Percentiles rank a stretch among this genome's conserved stretches.
phyloP scores from a whole-genome alignment of 1,140 invertebrate species.

The Rhysida immarginata region DNA sequence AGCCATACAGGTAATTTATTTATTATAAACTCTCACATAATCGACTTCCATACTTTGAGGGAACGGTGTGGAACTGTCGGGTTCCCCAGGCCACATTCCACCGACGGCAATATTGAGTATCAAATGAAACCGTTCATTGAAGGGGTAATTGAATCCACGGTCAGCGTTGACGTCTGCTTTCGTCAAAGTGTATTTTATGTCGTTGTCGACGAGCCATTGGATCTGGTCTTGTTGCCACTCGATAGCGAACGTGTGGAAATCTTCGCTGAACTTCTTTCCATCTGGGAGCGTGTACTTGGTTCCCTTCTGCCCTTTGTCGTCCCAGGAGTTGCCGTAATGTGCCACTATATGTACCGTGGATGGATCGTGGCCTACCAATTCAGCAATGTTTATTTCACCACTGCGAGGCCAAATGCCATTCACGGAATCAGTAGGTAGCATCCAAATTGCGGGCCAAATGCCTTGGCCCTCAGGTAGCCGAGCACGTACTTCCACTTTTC shows the following conservation, averaged over 20 bases:
- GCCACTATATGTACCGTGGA: background rate
- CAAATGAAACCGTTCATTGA: background rate
- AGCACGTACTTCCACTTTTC: conserved; percentile 9
- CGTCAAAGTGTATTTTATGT: background rate
- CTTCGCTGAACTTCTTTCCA: conserved; percentile 13
- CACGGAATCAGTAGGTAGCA: conserved; percentile 1
- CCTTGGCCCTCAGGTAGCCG: conserved; percentile 11
- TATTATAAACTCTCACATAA: conserved; percentile 13
- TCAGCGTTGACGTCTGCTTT: background rate
- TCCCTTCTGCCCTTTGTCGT: background rate
- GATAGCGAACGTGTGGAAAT: conserved; percentile 24
- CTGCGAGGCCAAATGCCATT: conserved; percentile 10
- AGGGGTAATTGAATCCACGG: background rate
- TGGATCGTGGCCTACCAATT: conserved; percentile 8
- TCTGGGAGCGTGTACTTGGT: background rate
- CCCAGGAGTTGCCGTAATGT: background rate
- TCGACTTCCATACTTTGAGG: conserved; percentile 6
- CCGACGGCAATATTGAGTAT: conserved; percentile 9
- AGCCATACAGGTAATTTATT: too few relatives aligned
- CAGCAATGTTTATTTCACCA: conserved; percentile 16
- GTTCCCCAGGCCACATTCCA: conserved; percentile 18
- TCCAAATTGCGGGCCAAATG: conserved; percentile 15
- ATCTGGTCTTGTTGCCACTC: conserved; percentile 24
- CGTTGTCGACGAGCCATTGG: conserved; percentile 14
- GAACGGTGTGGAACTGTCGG: conserved; percentile 14